These are phyloP conservation scores for Passer montanus DNA, from an alignment of 2,113 vertebrate species.

Conservation along the genomic window DNA sequence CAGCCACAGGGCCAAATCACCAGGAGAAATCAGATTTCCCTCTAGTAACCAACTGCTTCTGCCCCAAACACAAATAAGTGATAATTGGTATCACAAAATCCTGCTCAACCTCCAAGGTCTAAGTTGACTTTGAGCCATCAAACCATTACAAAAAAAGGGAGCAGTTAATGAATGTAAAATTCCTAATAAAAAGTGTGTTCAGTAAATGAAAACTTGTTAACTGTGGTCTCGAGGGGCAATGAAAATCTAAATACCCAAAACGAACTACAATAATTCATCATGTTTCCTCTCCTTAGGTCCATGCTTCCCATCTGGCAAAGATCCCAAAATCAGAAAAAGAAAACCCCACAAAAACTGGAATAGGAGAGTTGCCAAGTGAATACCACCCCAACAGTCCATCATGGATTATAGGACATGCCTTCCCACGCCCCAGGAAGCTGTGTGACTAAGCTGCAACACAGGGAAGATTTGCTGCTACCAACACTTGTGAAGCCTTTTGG, in stretches of 20 bases:
- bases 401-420: background rate
- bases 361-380: background rate
- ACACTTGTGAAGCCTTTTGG: background rate
- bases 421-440: background rate
- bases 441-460: background rate
- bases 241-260: background rate
- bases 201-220: background rate
- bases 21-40: background rate
- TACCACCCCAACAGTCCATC: background rate
- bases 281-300: background rate
- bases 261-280: background rate
- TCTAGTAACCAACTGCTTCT: background rate
- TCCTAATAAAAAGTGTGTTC: background rate
- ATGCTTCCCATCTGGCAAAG: background rate
- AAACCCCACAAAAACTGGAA: background rate
- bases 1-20: background rate
- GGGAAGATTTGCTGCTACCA: background rate
- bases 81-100: background rate
- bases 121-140: background rate
- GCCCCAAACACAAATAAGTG: background rate
- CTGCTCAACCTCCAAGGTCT: background rate
- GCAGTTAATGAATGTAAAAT: background rate
- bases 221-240: background rate
- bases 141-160: background rate
- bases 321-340: background rate